phyloP scores from a whole-genome alignment of 1,140 invertebrate genomes.

The Drosophila orosa region DNA sequence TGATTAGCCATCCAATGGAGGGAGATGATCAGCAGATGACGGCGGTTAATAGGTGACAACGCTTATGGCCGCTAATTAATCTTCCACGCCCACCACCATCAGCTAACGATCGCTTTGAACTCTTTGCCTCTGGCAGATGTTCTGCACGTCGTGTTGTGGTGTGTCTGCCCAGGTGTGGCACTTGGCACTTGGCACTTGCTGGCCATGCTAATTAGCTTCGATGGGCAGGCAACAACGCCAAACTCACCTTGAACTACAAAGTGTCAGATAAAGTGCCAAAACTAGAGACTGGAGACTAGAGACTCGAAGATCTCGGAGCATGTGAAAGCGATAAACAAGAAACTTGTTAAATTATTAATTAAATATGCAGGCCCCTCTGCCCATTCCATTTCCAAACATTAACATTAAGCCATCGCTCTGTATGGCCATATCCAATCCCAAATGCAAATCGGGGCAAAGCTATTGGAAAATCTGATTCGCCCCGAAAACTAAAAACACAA shows the following conservation, averaged over 20 bases:
- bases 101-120: constrained; percentile 30
- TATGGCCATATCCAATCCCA: constrained; percentile 30
- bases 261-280: constrained; percentile 51
- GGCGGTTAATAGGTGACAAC: constrained; percentile 34
- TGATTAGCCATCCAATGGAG: constrained; percentile 48
- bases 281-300: too few relatives aligned
- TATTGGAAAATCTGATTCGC: constrained; percentile 21
- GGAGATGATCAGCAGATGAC: not conserved
- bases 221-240: too few relatives aligned
- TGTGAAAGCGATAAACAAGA: constrained; percentile 53
- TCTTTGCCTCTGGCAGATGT: constrained; percentile 44
- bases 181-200: constrained; percentile 6
- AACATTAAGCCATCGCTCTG: constrained; percentile 8
- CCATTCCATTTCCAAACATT: constrained; percentile 13
- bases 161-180: constrained; percentile 23
- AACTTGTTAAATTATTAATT: constrained; percentile 72
- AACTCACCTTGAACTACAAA: constrained; percentile 79
- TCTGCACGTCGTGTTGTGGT: constrained; percentile 16
- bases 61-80: constrained; percentile 44
- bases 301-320: constrained; percentile 5
- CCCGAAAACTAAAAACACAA: not conserved
- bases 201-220: constrained; percentile 55
- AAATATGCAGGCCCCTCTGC: constrained; percentile 44
- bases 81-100: constrained; percentile 40
- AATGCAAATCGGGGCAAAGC: constrained; percentile 39